phyloP scores from a whole-genome alignment of 2,888 invertebrate species.

The Eupithecia exiguata region DNA sequence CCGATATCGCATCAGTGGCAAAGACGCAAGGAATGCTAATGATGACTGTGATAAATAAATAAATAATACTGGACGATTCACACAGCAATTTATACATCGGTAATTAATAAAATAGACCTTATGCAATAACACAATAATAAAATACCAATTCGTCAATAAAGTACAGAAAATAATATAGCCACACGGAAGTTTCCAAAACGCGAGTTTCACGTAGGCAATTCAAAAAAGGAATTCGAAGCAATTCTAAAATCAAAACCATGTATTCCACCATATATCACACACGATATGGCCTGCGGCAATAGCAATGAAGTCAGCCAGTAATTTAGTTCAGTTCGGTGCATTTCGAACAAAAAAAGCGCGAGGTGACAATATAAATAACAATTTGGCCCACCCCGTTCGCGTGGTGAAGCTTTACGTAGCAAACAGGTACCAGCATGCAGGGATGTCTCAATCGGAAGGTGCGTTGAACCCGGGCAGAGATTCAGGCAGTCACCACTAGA shows the following conservation, averaged over 20 bases:
- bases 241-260: slow-evolving; percentile 15
- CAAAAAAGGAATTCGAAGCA: background rate
- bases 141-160: too few species aligned
- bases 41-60: too few species aligned
- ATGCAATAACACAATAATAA: too few species aligned
- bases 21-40: too few species aligned
- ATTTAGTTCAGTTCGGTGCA: slow-evolving; percentile 69
- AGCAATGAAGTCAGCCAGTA: slow-evolving; percentile 66
- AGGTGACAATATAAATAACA: slow-evolving; percentile 84
- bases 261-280: slow-evolving; percentile 36
- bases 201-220: background rate
- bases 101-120: too few species aligned
- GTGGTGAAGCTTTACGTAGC: slow-evolving; percentile 45
- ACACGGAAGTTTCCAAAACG: background rate
- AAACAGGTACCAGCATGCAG: slow-evolving; percentile 12
- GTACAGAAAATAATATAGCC: too few species aligned
- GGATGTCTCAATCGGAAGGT: background rate
- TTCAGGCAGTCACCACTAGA: background rate
- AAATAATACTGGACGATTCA: too few species aligned
- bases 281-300: slow-evolving; percentile 36
- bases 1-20: too few species aligned
- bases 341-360: slow-evolving; percentile 71
- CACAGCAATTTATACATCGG: too few species aligned
- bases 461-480: background rate
- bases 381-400: slow-evolving; percentile 83